These are phyloP conservation scores for Corythucha ciliata DNA, from an alignment of 2,888 invertebrate genomes.

Conservation along the genomic window DNA sequence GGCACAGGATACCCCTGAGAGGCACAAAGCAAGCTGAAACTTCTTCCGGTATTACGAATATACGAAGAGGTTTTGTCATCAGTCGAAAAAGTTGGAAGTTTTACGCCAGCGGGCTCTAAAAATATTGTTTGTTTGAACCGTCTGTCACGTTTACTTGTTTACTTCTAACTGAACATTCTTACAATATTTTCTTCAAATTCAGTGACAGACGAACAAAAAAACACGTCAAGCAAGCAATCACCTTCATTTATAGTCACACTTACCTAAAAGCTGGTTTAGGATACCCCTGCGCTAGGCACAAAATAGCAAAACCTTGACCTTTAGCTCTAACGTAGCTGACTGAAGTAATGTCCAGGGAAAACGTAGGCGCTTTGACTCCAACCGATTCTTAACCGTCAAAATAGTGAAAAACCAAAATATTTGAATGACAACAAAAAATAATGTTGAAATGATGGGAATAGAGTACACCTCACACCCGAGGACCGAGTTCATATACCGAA, in stretches of 20 bases:
- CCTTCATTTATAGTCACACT: too few species aligned
- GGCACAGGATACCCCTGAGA: slow-evolving; percentile 51
- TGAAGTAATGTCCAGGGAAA: slow-evolving; percentile 17
- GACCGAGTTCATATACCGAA: too few species aligned
- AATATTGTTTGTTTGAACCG: too few species aligned
- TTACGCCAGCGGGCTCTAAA: slow-evolving; percentile 61
- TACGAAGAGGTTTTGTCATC: slow-evolving; percentile 55
- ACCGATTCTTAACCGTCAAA: slow-evolving; percentile 24
- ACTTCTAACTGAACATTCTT: too few species aligned
- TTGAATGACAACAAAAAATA: slow-evolving; percentile 1
- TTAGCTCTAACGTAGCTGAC: too few species aligned
- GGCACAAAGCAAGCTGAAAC: slow-evolving; percentile 44
- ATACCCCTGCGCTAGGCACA: slow-evolving; percentile 50
- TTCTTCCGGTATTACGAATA: slow-evolving; percentile 46
- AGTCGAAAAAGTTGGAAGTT: slow-evolving; percentile 55
- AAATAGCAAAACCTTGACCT: slow-evolving; percentile 34
- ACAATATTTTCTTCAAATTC: too few species aligned
- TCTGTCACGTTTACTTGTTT: too few species aligned
- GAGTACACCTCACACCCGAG: too few species aligned
- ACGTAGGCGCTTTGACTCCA: slow-evolving; percentile 25
- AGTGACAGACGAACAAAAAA: too few species aligned
- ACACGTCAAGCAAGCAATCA: too few species aligned
- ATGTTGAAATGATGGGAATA: not conserved
- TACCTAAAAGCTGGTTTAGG: slow-evolving; percentile 50
- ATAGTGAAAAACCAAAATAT: too few species aligned